These are phyloP conservation scores for Isurus oxyrinchus DNA, from an alignment of 2,113 vertebrate species.

Conservation along the genomic window DNA sequence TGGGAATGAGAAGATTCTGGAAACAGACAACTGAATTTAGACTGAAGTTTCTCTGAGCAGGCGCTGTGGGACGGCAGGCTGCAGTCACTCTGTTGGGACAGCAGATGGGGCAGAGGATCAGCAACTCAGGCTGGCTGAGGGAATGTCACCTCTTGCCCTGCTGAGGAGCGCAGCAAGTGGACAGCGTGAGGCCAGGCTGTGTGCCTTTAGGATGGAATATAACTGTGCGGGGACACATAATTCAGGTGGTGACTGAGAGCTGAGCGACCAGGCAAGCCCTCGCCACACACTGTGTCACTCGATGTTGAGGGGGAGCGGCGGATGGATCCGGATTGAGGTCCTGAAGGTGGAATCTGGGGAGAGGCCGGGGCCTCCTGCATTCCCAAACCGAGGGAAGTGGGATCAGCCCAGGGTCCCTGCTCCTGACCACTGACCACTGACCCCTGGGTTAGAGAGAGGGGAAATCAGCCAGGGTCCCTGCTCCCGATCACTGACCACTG, in stretches of 20 bases:
- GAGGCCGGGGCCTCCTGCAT: background rate
- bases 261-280: background rate
- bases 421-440: background rate
- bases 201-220: background rate
- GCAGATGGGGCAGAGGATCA: background rate
- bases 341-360: no score
- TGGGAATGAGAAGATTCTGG: background rate
- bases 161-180: background rate
- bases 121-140: background rate
- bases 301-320: background rate
- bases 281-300: background rate
- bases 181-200: background rate
- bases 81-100: background rate
- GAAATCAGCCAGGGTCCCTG: no score
- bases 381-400: background rate
- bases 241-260: background rate
- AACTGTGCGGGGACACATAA: background rate
- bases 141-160: background rate
- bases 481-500: no score
- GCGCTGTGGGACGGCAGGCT: background rate
- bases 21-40: background rate
- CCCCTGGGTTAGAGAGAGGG: background rate
- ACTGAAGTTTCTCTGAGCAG: background rate
- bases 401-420: no score
- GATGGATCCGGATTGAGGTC: background rate